Evolutionary conservation across 2,113 vertebrate genomes (phyloP).

Genomic region (Neolamprologus toae): DNA sequence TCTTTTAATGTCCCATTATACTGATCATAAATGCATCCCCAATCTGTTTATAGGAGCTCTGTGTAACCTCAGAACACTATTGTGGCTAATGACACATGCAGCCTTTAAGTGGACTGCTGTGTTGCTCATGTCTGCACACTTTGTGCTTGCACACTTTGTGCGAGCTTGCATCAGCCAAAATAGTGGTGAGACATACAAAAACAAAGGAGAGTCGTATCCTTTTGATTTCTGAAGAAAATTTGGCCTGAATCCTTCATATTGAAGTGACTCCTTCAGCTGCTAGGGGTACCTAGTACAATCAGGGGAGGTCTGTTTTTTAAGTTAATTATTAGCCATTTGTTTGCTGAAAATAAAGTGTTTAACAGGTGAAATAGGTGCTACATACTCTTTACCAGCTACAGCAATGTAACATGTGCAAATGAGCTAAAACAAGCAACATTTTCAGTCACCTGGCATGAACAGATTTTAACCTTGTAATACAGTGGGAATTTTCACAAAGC

Average conservation of each 20-base stretch:
- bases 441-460: not conserved
- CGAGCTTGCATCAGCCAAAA: not conserved
- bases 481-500: not conserved
- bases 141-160: not conserved
- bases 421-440: not conserved
- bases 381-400: not conserved
- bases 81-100: not conserved
- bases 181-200: not conserved
- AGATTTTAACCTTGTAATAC: not conserved
- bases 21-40: not conserved
- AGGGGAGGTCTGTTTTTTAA: not conserved
- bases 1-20: not conserved
- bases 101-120: not conserved
- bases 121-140: not conserved
- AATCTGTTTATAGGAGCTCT: not conserved
- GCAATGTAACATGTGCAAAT: not conserved
- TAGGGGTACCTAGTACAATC: not conserved
- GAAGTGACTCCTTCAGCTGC: not conserved
- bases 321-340: not conserved
- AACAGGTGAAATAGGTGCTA: not conserved
- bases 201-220: not conserved
- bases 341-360: not conserved
- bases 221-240: not conserved
- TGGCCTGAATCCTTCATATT: not conserved
- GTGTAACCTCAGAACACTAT: not conserved